Evolutionary conservation across 2,888 invertebrate genomes (phyloP).

Genomic region (Hirtodrosophila duncani): DNA sequence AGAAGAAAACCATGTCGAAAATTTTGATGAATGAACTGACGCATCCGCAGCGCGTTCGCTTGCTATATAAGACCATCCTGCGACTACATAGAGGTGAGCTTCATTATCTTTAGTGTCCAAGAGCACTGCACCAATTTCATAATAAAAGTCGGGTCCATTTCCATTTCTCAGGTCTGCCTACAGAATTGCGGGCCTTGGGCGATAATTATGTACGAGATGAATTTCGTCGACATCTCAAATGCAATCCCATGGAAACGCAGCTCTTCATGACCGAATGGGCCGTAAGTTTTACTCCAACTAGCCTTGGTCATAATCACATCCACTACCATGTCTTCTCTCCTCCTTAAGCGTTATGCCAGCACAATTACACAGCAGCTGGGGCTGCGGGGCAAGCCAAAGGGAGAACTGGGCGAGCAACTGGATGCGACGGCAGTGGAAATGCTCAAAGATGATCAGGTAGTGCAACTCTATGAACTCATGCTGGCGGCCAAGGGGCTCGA

Average conservation of each 20-base stretch:
- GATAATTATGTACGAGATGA: slow-evolving; percentile 89
- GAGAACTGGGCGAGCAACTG: slow-evolving; percentile 83
- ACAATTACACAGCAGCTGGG: slow-evolving; percentile 87
- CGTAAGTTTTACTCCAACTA: slow-evolving; percentile 80
- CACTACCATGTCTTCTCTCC: slow-evolving; percentile 1
- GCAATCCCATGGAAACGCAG: slow-evolving; percentile 83
- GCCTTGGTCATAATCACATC: neutral
- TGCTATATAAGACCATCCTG: slow-evolving; percentile 88
- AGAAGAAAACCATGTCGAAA: slow-evolving; percentile 61
- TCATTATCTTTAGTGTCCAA: neutral
- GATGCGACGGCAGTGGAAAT: slow-evolving; percentile 82
- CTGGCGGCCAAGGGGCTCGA: slow-evolving; percentile 81
- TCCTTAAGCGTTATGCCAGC: slow-evolving; percentile 87
- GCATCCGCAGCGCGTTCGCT: slow-evolving; percentile 83
- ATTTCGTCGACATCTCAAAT: slow-evolving; percentile 89
- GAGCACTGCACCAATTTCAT: neutral
- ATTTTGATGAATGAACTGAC: slow-evolving; percentile 65
- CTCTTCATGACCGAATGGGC: slow-evolving; percentile 94
- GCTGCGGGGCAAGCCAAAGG: slow-evolving; percentile 81
- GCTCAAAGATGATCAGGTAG: slow-evolving; percentile 89
- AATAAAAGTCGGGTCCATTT: neutral
- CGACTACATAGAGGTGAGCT: slow-evolving; percentile 83
- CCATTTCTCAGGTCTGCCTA: slow-evolving; percentile 80
- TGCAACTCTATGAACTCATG: slow-evolving; percentile 90
- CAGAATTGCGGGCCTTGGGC: slow-evolving; percentile 84